Evolutionary conservation across 1,140 invertebrate species (phyloP), one percentile per base, ranked within the genome.

Genomic region (Steinernema feltiae): DNA sequence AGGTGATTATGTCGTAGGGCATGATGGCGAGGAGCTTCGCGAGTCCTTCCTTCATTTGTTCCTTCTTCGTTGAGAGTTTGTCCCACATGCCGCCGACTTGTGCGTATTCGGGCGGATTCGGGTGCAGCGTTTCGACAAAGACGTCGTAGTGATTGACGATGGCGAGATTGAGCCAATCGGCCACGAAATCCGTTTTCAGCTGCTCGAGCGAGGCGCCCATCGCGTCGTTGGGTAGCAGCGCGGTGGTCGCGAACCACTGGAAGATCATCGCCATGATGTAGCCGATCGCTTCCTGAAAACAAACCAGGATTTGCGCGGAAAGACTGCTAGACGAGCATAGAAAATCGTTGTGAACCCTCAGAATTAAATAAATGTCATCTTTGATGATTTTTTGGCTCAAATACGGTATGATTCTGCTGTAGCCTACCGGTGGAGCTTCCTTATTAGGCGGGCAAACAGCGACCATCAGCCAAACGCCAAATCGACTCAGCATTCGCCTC

Each of bases 231-330:
- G 94, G 95, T 21, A 95, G 91, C 88, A 94, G 95, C 7, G 94
- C 94, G 32, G 95, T 98, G 76, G 95, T 92, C 89, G 97, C 93
- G 89, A 98, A 99, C 97, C 97, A 99, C 88, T 98, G 94, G 89
- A 98, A 98, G 73, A 99, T 90, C 90, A 96, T 95, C 73, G 93
- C 93, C 30, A 99, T 89, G 79, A 99, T 90, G 80, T 95, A 89
- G 24, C 95, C 94, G 35, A 98, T 89, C 32, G 94, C 91, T 87
- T 95, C 93, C 84, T 92, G 88, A 21, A 85, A 79, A 53, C 77
- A n/a, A n/a, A n/a, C n/a, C n/a, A n/a, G n/a, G n/a, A n/a, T n/a
- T n/a, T n/a, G n/a, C n/a, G n/a, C n/a, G n/a, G n/a, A n/a, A n/a
- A n/a, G n/a, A n/a, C n/a, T n/a, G n/a, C n/a, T n/a, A n/a, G n/a